Evolutionary conservation across 2,888 invertebrate genomes (phyloP).

Genomic region (Gibbula magus): DNA sequence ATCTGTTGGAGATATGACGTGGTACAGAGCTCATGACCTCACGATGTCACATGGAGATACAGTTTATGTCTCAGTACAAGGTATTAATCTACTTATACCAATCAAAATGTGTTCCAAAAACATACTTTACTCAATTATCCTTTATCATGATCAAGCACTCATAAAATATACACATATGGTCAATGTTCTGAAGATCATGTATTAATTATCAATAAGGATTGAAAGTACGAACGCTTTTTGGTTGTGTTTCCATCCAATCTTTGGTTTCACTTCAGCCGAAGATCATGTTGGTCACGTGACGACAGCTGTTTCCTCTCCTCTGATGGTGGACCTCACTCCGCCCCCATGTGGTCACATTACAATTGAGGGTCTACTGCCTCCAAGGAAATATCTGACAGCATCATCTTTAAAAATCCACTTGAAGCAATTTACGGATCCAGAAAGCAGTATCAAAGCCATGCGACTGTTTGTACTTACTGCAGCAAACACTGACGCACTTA

Average conservation of each 20-base stretch:
- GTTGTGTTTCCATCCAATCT: no score
- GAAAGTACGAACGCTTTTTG: no score
- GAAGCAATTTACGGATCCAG: neutral
- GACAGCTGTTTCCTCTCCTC: neutral
- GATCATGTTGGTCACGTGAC: conserved; percentile 14
- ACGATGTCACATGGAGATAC: neutral
- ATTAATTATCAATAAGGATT: no score
- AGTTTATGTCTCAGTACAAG: neutral
- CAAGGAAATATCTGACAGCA: neutral
- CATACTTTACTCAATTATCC: no score
- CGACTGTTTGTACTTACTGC: neutral
- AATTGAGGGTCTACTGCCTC: neutral
- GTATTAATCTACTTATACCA: neutral
- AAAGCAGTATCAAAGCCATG: conserved; percentile 7
- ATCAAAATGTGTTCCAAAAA: no score
- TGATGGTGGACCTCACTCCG: conserved; percentile 7
- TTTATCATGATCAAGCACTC: no score
- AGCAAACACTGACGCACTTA: neutral
- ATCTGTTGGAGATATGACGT: neutral
- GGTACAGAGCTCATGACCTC: neutral
- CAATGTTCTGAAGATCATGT: no score
- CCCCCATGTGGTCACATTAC: neutral
- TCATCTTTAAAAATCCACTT: neutral
- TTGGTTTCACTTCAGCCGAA: neutral
- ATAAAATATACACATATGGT: no score